phyloP scores from a whole-genome alignment of 92 coral and sea anemone genomes.

The Porites cylindrica region DNA sequence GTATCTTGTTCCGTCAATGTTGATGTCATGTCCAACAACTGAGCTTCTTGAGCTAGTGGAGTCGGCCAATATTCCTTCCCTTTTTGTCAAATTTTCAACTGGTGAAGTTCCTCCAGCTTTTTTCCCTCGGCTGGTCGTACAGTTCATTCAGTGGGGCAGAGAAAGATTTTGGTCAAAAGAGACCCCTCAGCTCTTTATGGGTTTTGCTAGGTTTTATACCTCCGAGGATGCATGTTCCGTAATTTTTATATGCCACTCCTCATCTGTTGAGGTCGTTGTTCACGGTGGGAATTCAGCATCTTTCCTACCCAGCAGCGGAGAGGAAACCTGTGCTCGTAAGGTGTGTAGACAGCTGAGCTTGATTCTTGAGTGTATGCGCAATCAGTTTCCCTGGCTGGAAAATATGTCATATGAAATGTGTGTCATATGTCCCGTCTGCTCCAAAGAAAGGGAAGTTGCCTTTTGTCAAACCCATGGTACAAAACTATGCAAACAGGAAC shows the following conservation, averaged over 20 bases:
- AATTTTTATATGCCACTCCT: not conserved
- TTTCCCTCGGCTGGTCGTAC: constrained; percentile 37
- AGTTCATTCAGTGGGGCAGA: constrained; percentile 18
- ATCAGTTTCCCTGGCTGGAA: constrained; percentile 32
- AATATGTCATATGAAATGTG: constrained; percentile 4
- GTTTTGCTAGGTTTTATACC: constrained; percentile 24
- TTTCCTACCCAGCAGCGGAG: not conserved
- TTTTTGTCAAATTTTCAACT: constrained; percentile 16
- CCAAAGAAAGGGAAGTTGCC: not conserved
- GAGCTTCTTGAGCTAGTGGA: not conserved
- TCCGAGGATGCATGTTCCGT: not conserved
- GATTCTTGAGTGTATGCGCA: constrained; percentile 11
- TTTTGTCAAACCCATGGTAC: not conserved
- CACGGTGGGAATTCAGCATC: not conserved
- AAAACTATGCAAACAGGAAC: not conserved
- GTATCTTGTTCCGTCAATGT: not conserved
- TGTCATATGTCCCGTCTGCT: constrained; percentile 41
- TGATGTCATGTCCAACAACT: not conserved
- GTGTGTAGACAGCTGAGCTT: not conserved
- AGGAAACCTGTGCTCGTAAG: not conserved
- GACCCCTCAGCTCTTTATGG: not conserved
- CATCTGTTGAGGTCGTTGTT: not conserved
- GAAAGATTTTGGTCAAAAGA: not conserved
- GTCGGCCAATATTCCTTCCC: constrained; percentile 6
- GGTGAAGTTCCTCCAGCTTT: constrained; percentile 34